Conservation (phyloP, 2,797 vertebrate species). For the Iguana delicatissima region DNA sequence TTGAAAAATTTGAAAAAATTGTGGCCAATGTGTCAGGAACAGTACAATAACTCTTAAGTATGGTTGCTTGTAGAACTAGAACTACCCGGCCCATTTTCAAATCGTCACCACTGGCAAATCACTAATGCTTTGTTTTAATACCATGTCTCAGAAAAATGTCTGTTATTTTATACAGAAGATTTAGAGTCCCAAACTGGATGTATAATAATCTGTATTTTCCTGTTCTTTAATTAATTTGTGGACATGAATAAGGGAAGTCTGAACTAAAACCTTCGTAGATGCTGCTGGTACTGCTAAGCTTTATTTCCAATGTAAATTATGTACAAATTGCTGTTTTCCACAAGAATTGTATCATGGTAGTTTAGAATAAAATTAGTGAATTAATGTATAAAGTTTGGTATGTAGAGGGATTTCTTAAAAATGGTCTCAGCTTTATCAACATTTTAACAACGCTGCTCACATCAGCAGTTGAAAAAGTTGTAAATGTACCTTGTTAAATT, state of each 20-base stretch:
- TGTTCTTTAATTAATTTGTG: conserved; percentile 32
- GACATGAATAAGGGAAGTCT: conserved; percentile 25
- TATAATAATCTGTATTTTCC: conserved; percentile 32
- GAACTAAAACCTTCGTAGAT: conserved; percentile 67
- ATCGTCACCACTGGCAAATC: conserved; percentile 27
- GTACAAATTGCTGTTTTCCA: conserved; percentile 73
- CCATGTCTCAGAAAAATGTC: not conserved
- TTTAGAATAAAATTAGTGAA: conserved; percentile 63
- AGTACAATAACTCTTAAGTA: not conserved
- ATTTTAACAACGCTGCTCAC: conserved; percentile 68
- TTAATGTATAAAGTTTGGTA: conserved; percentile 74
- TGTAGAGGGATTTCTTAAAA: conserved; percentile 53
- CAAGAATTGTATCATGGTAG: conserved; percentile 66
- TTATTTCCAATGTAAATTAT: conserved; percentile 78
- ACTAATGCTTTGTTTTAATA: conserved; percentile 20
- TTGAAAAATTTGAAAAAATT: too few relatives aligned
- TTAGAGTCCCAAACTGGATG: not conserved
- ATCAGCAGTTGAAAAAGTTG: conserved; percentile 69
- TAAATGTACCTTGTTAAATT: conserved; percentile 71
- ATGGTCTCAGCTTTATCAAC: conserved; percentile 65
- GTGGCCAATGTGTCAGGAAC: not conserved
- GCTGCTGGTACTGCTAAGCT: conserved; percentile 75
- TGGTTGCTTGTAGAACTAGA: conserved; percentile 18
- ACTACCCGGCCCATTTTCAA: not conserved
- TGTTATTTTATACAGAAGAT: not conserved